Conservation (phyloP, 2,888 invertebrate species). For the Thera britannica region DNA sequence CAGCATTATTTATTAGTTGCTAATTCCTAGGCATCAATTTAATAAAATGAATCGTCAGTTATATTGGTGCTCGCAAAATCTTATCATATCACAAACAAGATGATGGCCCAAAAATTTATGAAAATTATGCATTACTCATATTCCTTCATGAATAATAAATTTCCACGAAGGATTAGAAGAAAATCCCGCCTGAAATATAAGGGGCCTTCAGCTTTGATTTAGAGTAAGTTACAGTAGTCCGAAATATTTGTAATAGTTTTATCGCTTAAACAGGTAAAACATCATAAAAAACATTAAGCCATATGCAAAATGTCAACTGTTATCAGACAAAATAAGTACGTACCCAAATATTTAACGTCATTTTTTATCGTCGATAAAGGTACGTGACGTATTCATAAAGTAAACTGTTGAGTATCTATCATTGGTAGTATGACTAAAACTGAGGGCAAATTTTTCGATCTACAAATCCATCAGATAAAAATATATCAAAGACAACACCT, state of each 20-base stretch:
- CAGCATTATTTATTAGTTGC: background rate
- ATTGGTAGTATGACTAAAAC: constrained; percentile 9
- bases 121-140: background rate
- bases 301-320: constrained; percentile 6
- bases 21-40: too few species aligned
- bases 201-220: background rate
- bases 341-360: constrained; percentile 32
- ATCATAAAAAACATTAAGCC: constrained; percentile 4
- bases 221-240: background rate
- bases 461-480: too few species aligned
- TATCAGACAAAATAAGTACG: background rate
- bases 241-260: background rate
- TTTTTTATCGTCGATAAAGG: constrained; percentile 42
- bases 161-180: too few species aligned
- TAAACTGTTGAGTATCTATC: constrained; percentile 12
- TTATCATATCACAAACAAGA: background rate
- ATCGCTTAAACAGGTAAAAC: background rate
- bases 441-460: too few species aligned
- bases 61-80: background rate
- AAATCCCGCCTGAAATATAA: too few species aligned
- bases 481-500: too few species aligned
- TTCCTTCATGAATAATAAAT: background rate
- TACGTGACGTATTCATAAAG: constrained; percentile 9
- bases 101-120: background rate
- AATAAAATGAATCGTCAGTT: background rate